These are phyloP conservation scores for Dryobota labecula DNA, from an alignment of 2,888 invertebrate species.

Conservation along the genomic window DNA sequence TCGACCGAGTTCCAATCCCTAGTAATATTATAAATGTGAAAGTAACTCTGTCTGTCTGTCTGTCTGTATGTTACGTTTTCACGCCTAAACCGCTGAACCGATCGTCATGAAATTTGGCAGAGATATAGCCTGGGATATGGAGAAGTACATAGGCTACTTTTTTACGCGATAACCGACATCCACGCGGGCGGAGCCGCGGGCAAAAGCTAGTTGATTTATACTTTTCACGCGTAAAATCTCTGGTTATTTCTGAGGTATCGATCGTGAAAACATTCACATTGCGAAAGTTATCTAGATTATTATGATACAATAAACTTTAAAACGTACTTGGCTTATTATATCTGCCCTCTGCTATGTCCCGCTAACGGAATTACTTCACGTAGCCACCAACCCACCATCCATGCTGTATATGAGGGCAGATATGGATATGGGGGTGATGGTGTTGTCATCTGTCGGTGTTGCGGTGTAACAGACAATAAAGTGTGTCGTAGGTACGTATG, in stretches of 20 bases:
- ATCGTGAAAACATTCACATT: slow-evolving; percentile 24
- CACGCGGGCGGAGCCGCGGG: no score
- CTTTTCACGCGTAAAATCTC: slow-evolving; percentile 52
- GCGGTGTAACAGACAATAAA: slow-evolving; percentile 16
- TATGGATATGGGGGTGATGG: no score
- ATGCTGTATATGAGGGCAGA: background rate
- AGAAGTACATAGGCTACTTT: no score
- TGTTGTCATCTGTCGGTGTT: background rate
- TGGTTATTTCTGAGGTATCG: slow-evolving; percentile 23
- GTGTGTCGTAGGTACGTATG: slow-evolving; percentile 37
- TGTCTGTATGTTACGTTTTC: no score
- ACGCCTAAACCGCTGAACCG: no score
- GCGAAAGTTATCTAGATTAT: slow-evolving; percentile 22
- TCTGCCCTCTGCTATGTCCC: background rate
- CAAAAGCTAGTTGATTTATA: no score
- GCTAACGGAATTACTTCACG: background rate
- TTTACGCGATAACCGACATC: no score
- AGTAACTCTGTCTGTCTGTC: no score
- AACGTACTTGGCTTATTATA: background rate
- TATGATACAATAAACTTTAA: background rate
- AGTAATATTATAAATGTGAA: no score
- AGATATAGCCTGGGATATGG: no score
- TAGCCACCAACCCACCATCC: no score
- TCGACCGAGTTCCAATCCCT: slow-evolving; percentile 55
- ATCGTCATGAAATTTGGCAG: no score